Evolutionary conservation across 2,888 invertebrate species (phyloP).

Genomic region (Pyralis farinalis): DNA sequence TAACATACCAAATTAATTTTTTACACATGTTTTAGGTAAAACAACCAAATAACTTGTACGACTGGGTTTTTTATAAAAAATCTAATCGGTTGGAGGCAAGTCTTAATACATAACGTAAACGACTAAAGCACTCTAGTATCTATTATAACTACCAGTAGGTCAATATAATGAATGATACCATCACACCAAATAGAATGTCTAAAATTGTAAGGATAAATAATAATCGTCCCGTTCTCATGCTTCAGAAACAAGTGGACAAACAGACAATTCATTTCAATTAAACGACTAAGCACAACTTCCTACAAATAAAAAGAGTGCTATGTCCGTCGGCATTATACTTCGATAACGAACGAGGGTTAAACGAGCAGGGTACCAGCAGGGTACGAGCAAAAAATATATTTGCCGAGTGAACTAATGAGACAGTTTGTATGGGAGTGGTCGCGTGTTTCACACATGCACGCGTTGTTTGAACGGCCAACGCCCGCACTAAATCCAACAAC

Average conservation of each 20-base stretch:
- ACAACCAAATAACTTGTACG: too few species aligned
- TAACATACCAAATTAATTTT: too few species aligned
- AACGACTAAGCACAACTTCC: slow-evolving; percentile 38
- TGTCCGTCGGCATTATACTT: slow-evolving; percentile 46
- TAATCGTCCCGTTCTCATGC: slow-evolving; percentile 12
- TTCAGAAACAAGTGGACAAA: slow-evolving; percentile 30
- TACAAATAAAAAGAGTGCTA: slow-evolving; percentile 45
- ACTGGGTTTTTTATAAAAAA: too few species aligned
- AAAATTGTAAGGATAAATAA: not conserved
- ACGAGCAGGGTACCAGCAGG: slow-evolving; percentile 29
- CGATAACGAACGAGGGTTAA: slow-evolving; percentile 53
- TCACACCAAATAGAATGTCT: too few species aligned
- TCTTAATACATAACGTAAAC: too few species aligned
- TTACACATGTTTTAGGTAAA: too few species aligned
- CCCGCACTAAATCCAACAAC: slow-evolving; percentile 48
- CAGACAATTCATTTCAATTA: slow-evolving; percentile 48
- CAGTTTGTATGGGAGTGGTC: slow-evolving; percentile 45
- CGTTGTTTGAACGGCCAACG: slow-evolving; percentile 41
- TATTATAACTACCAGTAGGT: too few species aligned
- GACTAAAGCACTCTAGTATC: too few species aligned
- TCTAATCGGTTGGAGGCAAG: too few species aligned
- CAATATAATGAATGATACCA: too few species aligned
- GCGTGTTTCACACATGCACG: slow-evolving; percentile 38
- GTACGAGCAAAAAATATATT: slow-evolving; percentile 51
- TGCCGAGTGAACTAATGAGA: slow-evolving; percentile 56